phyloP scores from a whole-genome alignment of 2,797 vertebrate species.

The Bovichtus variegatus region DNA sequence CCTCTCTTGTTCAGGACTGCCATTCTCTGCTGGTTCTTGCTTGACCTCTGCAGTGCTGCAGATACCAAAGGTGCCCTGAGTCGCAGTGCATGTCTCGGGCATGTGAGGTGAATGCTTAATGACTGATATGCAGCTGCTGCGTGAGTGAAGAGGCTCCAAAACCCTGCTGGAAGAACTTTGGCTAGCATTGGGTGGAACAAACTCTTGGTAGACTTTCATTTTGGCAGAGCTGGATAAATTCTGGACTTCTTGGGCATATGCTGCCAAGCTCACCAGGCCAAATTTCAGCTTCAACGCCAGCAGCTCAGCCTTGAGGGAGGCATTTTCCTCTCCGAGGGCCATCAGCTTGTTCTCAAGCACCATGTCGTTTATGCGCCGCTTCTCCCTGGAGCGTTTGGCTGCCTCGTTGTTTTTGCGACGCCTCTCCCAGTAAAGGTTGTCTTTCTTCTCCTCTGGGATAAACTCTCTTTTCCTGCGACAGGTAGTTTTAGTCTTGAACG shows the following conservation, averaged over 20 bases:
- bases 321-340: slow-evolving; percentile 95
- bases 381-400: slow-evolving; percentile 96
- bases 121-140: slow-evolving; percentile 92
- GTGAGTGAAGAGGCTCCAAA: slow-evolving; percentile 82
- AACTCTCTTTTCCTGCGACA: slow-evolving; percentile 95
- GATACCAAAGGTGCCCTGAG: slow-evolving; percentile 76
- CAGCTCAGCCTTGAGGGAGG: slow-evolving; percentile 93
- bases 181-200: slow-evolving; percentile 77
- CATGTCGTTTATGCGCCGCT: slow-evolving; percentile 95
- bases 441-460: slow-evolving; percentile 97
- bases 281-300: slow-evolving; percentile 94
- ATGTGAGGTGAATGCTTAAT: slow-evolving; percentile 94
- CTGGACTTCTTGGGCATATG: slow-evolving; percentile 93
- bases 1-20: slow-evolving; percentile 84
- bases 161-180: slow-evolving; percentile 83
- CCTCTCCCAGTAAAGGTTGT: slow-evolving; percentile 96
- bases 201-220: slow-evolving; percentile 88
- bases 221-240: slow-evolving; percentile 87
- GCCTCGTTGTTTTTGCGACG: slow-evolving; percentile 98
- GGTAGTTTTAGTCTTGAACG: slow-evolving; percentile 86
- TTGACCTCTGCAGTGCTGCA: slow-evolving; percentile 88
- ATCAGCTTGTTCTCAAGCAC: slow-evolving; percentile 97
- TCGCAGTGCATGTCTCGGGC: slow-evolving; percentile 82
- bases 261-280: slow-evolving; percentile 91
- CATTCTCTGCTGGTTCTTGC: slow-evolving; percentile 88